Base-by-base conservation (phyloP, 2,113 vertebrate genomes). In the Phoxinus phoxinus region DNA sequence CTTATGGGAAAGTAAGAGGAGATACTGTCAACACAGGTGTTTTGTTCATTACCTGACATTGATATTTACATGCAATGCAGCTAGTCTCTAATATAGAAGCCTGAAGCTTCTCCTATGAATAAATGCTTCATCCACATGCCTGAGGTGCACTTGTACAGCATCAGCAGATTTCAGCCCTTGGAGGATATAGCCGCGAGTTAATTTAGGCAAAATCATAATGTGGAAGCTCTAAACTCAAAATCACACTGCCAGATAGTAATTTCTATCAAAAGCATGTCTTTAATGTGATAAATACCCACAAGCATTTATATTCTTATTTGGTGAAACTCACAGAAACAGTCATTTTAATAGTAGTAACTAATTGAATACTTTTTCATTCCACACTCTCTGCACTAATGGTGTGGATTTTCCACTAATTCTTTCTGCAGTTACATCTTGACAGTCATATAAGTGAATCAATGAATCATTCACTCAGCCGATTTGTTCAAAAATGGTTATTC, bases 161-260 rank as follows among this genome's bases (percentile, higher is more conserved):
- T 83, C 81, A 72, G 81, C 81, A 83, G 6, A 72, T 83, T 83
- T 41, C 48, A n/a, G 23, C 30, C 81, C 81, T 71, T 19, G 67
- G 48, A 83, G 67, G 67, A 72, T 41, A 72, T 41, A 27, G 63
- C 25, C 6, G 21, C 37, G 19, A 83, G 67, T 58, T 73, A 51
- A 82, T 69, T 69, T 82, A 69, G 63, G 59, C 79, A 30, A 48
- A 82, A 69, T 48, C 44, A 53, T 82, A 21, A 72, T 71, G 30
- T 41, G 27, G 12, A 72, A 41, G 65, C 48, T 72, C 11, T 41
- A 41, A 56, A 13, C 51, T 56, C 7, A 15, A 83, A 72, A 56
- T 83, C 41, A 73, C 67, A 83, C 30, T 17, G n/a, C 25, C 63
- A 51, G 44, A 53, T 13, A 21, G 25, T 53, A 8, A 83, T 69